Base-by-base conservation (phyloP, 2,888 invertebrate genomes). In the Drosophila pegasa region DNA sequence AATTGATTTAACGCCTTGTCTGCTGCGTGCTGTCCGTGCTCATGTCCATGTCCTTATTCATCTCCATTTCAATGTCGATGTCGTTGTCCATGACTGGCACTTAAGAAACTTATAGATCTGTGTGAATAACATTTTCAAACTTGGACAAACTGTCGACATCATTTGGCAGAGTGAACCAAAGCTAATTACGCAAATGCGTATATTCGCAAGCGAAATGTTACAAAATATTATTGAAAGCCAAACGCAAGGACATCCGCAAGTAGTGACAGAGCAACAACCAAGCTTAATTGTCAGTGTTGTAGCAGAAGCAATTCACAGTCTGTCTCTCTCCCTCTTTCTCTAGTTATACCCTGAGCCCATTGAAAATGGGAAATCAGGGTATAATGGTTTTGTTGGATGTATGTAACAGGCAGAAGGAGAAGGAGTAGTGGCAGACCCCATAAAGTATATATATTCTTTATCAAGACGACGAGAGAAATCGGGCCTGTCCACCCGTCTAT, bases 141-240 rank as follows among this genome's bases (percentile, higher is more conserved):
- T 48, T 59, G 58, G 88, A 68, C 82, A 75, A 69, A 29, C 68
- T 80, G 80, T 73, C 80, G 85, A 81, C 80, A 27, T 43, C 63
- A 25, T 54, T 59, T 45, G 78, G 41, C 35, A 7, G 54, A 73
- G 38, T 40, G 55, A 74, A 38, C 51, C 41, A 48, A 45, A 68
- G 52, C 69, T 56, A 75, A 78, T 78, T 68, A 63, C 41, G 50
- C 79, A 62, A 78, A 48, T 62, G 78, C 56, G 45, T 48, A 61
- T 37, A 50, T 35, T 33, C 12, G n/a, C 55, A 29, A 51, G 50
- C 22, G 3, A 56, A 43, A 37, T 51, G 18, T 35, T n/a, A 14
- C n/a, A 16, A 16, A 27, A 33, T 33, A 55, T 68, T 40, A 41
- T 75, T 45, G 60, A 35, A 41, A 68, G 27, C 38, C 40, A 56